Evolutionary conservation across 1,140 invertebrate species (phyloP), one percentile per base, ranked within the genome.

Genomic region (Sycophaga agraensis): DNA sequence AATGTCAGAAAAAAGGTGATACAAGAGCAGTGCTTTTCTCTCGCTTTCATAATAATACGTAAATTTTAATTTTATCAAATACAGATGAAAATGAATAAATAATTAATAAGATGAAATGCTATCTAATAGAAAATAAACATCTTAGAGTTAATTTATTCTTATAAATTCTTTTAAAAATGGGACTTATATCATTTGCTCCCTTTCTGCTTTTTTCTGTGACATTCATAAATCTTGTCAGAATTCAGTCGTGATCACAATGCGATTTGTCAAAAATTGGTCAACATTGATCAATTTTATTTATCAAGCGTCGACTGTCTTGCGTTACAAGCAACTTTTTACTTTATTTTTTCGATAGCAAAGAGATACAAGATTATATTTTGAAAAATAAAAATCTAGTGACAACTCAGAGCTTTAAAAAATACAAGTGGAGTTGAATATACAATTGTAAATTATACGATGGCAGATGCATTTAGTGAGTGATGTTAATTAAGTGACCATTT

Each of bases 311-410:
- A 54, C 46, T 50, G 46, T 49, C 24, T n/a, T 59, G 37, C 17
- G 50, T 60, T 60, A 39, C 34, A 45, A 43, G 39, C 39, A 51
- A 59, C 31, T 51, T 51, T 56, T 39, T 53, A 49, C 31, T 34
- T 65, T 28, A 46, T 34, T 46, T 31, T 53, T 63, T 40, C 54
- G 16, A 51, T 57, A 46, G 17, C 31, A 39, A 68, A 69, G 63
- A 70, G 64, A 66, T 65, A 54, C 57, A 70, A 55, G 65, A 71
- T 73, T 73, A 72, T 72, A 72, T 72, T 70, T 68, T 67, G 9
- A 67, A 48, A 59, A 58, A 49, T 46, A 66, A 65, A 55, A 48
- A 66, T 45, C 48, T 66, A 66, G 48, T 60, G 59, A 66, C 59
- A 66, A 65, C 62, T 67, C 59, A 45, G 55, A 66, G 63, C 64